Conservation (phyloP, 2,888 invertebrate genomes). For the Sphecodes monilicornis region DNA sequence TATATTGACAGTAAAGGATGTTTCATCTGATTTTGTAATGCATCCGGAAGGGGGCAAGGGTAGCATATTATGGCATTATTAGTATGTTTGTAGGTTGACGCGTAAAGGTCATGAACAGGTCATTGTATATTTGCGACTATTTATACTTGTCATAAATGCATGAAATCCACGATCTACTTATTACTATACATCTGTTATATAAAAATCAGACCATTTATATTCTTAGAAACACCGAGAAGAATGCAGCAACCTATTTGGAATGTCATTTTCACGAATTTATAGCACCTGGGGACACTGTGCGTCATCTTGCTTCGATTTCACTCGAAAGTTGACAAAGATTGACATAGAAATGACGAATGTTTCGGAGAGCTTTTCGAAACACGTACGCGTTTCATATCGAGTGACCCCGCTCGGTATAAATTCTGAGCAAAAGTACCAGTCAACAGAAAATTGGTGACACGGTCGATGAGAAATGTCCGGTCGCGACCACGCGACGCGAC, state of each 20-base stretch:
- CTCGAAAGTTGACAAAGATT: background rate
- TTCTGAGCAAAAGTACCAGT: background rate
- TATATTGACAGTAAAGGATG: too few relatives aligned
- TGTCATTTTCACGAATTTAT: background rate
- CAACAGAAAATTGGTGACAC: background rate
- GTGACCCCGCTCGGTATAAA: background rate
- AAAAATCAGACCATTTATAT: background rate
- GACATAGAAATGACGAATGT: background rate
- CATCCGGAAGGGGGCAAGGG: too few relatives aligned
- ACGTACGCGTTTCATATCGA: background rate
- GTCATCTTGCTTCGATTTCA: background rate
- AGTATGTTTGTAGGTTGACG: too few relatives aligned
- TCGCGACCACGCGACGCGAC: conserved; percentile 33
- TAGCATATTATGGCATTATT: too few relatives aligned
- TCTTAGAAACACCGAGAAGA: background rate
- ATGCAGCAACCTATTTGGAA: background rate
- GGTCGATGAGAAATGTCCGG: conserved; percentile 30
- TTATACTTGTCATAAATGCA: background rate
- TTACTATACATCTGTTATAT: background rate
- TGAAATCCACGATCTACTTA: background rate
- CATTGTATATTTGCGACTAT: too few relatives aligned
- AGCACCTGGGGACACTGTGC: background rate
- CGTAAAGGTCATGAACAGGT: too few relatives aligned
- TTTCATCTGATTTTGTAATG: too few relatives aligned
- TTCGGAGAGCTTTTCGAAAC: background rate